Evolutionary conservation across 2,113 vertebrate species (phyloP).

Genomic region (Xiphias gladius): DNA sequence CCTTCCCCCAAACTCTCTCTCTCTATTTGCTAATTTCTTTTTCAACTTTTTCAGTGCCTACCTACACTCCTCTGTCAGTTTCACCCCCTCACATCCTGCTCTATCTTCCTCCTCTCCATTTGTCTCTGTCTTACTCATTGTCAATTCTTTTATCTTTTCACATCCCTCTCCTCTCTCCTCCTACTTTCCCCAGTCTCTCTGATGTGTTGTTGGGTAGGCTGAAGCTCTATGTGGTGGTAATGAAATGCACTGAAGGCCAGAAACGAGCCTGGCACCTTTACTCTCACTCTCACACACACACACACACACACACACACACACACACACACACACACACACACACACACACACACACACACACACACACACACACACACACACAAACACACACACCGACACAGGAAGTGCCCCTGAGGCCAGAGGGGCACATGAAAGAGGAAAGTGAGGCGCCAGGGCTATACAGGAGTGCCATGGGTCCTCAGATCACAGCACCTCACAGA

Average conservation of each 20-base stretch:
- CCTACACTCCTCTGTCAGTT: conserved; percentile 62
- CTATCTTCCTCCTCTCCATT: conserved; percentile 52
- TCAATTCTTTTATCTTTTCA: conserved; percentile 69
- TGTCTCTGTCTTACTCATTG: conserved; percentile 67
- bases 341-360: conserved; percentile 30
- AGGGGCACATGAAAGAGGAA: conserved; percentile 56
- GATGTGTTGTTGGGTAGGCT: conserved; percentile 67
- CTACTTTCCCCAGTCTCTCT: conserved; percentile 59
- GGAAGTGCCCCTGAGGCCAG: conserved; percentile 56
- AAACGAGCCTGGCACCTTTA: conserved; percentile 22
- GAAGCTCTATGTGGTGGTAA: conserved; percentile 64
- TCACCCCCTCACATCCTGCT: conserved; percentile 68
- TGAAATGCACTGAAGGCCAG: conserved; percentile 54
- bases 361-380: conserved; percentile 14
- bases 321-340: conserved; percentile 11
- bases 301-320: conserved; percentile 32
- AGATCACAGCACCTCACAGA: conserved; percentile 55
- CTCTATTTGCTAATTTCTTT: conserved; percentile 44
- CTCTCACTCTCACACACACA: conserved; percentile 2
- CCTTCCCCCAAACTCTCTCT: conserved; percentile 32
- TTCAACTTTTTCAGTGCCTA: conserved; percentile 48
- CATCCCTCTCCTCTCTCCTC: conserved; percentile 60
- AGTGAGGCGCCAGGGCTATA: conserved; percentile 17
- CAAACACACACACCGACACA: conserved; percentile 26
- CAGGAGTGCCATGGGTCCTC: conserved; percentile 19